A percentile compares a stretch with the other conserved stretches of the same genome.
Conservation (phyloP, 1,140 invertebrate species). For the Zaprionus davidi region DNA sequence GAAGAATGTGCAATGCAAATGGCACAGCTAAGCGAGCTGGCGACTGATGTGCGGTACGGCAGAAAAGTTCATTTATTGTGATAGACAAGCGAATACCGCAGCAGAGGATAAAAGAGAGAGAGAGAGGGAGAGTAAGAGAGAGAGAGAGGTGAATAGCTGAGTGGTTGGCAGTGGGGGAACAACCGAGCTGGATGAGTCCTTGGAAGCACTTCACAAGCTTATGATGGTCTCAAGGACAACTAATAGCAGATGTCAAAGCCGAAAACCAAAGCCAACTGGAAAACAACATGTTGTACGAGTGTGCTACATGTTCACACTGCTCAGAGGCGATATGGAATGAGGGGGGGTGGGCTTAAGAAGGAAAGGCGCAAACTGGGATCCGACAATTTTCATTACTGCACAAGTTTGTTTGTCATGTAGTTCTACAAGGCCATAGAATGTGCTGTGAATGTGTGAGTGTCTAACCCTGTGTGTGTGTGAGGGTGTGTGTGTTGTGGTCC, state of each 20-base stretch:
- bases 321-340: background rate
- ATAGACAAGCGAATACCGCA: slow-evolving; percentile 32
- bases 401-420: slow-evolving; percentile 13
- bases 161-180: background rate
- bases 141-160: background rate
- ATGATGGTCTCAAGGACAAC: slow-evolving; percentile 38
- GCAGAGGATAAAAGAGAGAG: background rate
- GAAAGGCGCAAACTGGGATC: background rate
- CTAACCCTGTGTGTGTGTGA: background rate
- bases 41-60: slow-evolving; percentile 18
- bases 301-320: background rate
- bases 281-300: background rate
- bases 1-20: slow-evolving; percentile 44
- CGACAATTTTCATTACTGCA: slow-evolving; percentile 43
- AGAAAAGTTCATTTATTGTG: slow-evolving; percentile 35
- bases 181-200: slow-evolving; percentile 7
- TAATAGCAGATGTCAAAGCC: slow-evolving; percentile 1
- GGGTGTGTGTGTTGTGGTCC: slow-evolving; percentile 4
- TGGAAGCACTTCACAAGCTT: slow-evolving; percentile 27
- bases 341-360: background rate
- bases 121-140: background rate
- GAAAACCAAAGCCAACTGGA: background rate
- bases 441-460: background rate
- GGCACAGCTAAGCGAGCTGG: slow-evolving; percentile 1
- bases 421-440: slow-evolving; percentile 17